Base-by-base conservation (phyloP, 1,140 invertebrate species). In the Cherax destructor region DNA sequence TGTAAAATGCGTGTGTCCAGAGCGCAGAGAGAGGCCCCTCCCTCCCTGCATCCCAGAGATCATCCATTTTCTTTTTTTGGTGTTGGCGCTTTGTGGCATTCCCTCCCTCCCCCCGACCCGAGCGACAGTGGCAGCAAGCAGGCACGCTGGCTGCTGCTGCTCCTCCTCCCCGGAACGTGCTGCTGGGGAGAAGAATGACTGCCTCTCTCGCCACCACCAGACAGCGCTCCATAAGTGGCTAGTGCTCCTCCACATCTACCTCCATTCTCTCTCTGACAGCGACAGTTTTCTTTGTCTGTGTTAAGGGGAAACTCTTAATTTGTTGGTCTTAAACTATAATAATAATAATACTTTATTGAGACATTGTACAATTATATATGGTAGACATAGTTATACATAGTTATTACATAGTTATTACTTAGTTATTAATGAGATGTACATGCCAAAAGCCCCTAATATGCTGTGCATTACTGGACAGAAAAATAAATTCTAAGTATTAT, bases 151-250 rank as follows among this genome's bases (percentile, higher is more conserved):
- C 18, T 10, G 72, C 61, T 72, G 59, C 83, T 65, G 65, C 21
- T 77, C 69, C 84, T 77, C 84, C 83, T 79, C 74, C 85, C 49
- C 24, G 76, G 59, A 52, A 87, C 74, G 72, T 87, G 85, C 76
- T 74, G 74, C 69, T 74, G 74, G 85, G 74, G 85, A 69, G 76
- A 74, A 87, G 76, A 74, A 87, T 77, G 50, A 52, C 85, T 87
- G 85, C 85, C 85, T 87, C 24, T 24, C 72, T 87, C 56, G 85
- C 76, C 85, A 87, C 85, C 52, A 87, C 74, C 59, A 52, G 77
- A 87, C 74, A 87, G 85, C 18, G 24, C 16, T 11, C 24, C 74
- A 87, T 87, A 87, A 87, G 9, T 2, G 21, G 2, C 9, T 18
- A 16, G 21, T 49, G 52, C 16, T 79, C 77, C 16, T 59, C 85